Evolutionary conservation across 2,113 vertebrate genomes (phyloP).

Genomic region (Vireo altiloquus): DNA sequence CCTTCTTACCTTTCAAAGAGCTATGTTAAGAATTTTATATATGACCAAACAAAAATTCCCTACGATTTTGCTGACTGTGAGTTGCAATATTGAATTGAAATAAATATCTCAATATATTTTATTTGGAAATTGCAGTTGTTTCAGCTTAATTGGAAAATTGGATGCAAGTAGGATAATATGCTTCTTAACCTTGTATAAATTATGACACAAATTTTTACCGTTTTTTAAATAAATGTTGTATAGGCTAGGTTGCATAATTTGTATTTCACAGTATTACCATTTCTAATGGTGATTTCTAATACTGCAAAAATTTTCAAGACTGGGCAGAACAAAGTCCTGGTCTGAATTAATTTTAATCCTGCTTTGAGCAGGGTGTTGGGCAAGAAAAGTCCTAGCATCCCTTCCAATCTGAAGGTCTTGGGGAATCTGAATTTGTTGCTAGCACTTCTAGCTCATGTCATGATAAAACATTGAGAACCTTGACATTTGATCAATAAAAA

Average conservation of each 20-base stretch:
- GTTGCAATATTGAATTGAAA: neutral
- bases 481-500: neutral
- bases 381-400: neutral
- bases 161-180: neutral
- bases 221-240: neutral
- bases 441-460: neutral
- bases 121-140: neutral
- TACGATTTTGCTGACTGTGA: neutral
- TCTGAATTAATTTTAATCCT: neutral
- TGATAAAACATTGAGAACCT: neutral
- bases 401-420: neutral
- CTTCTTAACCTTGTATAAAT: neutral
- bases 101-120: neutral
- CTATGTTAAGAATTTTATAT: neutral
- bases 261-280: neutral
- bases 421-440: neutral
- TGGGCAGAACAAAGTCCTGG: neutral
- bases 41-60: conserved; percentile 10
- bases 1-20: neutral
- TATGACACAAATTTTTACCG: neutral
- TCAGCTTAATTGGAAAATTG: neutral
- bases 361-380: neutral
- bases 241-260: neutral
- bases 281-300: neutral
- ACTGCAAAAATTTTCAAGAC: neutral